These are phyloP conservation scores for Scalopus aquaticus DNA, from an alignment of 2,113 vertebrate genomes.

Conservation along the genomic window DNA sequence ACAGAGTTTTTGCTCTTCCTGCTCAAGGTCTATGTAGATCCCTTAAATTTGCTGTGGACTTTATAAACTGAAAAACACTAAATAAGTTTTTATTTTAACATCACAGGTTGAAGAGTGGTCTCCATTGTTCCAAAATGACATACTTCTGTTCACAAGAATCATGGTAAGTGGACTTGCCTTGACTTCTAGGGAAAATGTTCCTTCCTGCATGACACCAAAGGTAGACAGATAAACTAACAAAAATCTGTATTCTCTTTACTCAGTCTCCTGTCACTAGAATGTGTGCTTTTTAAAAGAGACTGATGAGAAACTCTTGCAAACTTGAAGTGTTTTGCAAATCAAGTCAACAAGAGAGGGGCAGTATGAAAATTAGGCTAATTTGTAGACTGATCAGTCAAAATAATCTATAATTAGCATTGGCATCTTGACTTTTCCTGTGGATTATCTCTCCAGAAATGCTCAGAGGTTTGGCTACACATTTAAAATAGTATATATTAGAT, in stretches of 20 bases:
- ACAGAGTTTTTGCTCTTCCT: neutral
- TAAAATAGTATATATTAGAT: conserved; percentile 39
- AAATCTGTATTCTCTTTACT: neutral
- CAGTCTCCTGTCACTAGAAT: neutral
- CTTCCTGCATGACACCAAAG: neutral
- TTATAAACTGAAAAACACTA: conserved; percentile 21
- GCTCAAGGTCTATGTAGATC: neutral
- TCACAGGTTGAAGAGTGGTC: neutral
- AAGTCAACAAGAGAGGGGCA: neutral
- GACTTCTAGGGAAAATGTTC: neutral
- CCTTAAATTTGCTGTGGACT: neutral
- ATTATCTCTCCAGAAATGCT: neutral
- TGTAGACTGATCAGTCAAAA: conserved; percentile 37
- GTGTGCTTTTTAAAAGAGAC: neutral
- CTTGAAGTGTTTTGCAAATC: neutral
- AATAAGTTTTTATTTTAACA: neutral
- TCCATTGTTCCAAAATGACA: neutral
- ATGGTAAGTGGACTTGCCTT: neutral
- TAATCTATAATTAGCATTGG: neutral
- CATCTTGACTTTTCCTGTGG: neutral
- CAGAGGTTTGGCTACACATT: neutral
- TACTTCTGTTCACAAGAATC: neutral
- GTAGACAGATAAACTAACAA: neutral
- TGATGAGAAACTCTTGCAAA: neutral
- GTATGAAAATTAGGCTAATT: neutral